Evolutionary conservation across 2,113 vertebrate species (phyloP), one percentile per base, ranked within the genome.

Genomic region (Lepisosteus oculatus): DNA sequence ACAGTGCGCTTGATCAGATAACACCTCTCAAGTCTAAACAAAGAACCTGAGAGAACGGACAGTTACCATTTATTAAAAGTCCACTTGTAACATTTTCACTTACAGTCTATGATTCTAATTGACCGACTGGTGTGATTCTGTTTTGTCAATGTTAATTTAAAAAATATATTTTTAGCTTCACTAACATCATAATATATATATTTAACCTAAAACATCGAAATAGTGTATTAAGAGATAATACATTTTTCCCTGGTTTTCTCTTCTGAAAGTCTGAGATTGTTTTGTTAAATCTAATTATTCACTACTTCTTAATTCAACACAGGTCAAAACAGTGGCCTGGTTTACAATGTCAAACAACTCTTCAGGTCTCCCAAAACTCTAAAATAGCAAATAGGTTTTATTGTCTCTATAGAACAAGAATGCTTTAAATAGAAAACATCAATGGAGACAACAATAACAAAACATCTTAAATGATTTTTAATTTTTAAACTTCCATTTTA

Each of bases 361-460:
- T 17, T 55, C 64, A 41, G 42, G 64, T 57, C 65, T 44, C 71
- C 42, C 14, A 62, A 13, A 17, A n/a, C 64, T 55, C 6, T 13
- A 56, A 68, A 68, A 42, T 42, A 59, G 55, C 42, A 72, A 72
- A 72, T 72, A 64, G 67, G 55, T 67, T 67, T 72, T 41, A 51
- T 29, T 12, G 64, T 59, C 71, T 67, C 64, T 41, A n/a, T 55
- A 61, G 70, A 72, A 43, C 15, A 0, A 41, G 5, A 72, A 55
- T 65, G 55, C 64, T 61, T 44, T 51, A 29, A 70, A 65, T 8
- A 63, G 55, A 65, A 54, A 56, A 64, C 41, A 64, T 72, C 8
- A 63, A 65, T 63, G 43, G 17, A 65, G 29, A 72, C 63, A 66
- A 44, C 45, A 72, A 9, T 51, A 51, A 51, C 47, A 51, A 6